A percentile compares a stretch with the other conserved stretches of the same genome.
These are phyloP conservation scores for Drosophila truncata DNA, from an alignment of 1,140 invertebrate species.

Conservation along the genomic window DNA sequence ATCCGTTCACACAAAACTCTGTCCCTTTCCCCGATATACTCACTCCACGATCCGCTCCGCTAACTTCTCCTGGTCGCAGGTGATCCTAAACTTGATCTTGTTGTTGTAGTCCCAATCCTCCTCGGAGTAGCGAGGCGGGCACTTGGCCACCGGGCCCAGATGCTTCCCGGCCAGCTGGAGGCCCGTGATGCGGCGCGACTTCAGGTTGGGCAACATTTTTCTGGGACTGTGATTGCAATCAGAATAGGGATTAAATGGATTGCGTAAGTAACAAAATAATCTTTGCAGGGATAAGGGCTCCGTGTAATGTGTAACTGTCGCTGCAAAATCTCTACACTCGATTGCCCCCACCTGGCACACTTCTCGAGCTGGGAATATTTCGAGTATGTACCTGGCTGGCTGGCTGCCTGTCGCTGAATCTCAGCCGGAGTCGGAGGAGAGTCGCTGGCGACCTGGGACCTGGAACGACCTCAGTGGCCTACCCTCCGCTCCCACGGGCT, in stretches of 20 bases:
- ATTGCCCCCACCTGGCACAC: conserved; percentile 61
- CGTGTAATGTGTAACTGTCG: conserved; percentile 27
- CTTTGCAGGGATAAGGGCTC: conserved; percentile 2
- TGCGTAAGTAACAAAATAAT: conserved; percentile 58
- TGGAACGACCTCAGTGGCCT: conserved; percentile 17
- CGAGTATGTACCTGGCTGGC: conserved; percentile 55
- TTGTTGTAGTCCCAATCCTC: conserved; percentile 91
- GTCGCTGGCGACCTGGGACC: conserved; percentile 35
- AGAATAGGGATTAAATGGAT: conserved; percentile 24
- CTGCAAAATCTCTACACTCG: conserved; percentile 34
- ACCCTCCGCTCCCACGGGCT: conserved; percentile 37
- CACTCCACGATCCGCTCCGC: conserved; percentile 89
- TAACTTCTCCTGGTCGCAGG: conserved; percentile 90
- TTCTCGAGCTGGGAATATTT: conserved; percentile 47
- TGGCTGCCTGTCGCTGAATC: conserved; percentile 53
- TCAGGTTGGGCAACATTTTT: conserved; percentile 78
- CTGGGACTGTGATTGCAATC: conserved; percentile 1
- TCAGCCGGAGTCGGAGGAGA: conserved; percentile 39
- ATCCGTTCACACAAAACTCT: conserved; percentile 4
- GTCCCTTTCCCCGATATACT: conserved; percentile 31
- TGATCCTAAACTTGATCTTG: conserved; percentile 88
- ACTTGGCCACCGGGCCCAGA: conserved; percentile 86
- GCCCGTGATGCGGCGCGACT: conserved; percentile 71
- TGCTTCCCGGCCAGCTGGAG: conserved; percentile 76
- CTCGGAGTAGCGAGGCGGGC: conserved; percentile 88